phyloP scores from a whole-genome alignment of 2,888 invertebrate genomes.

The Gymnosoma rotundatum region DNA sequence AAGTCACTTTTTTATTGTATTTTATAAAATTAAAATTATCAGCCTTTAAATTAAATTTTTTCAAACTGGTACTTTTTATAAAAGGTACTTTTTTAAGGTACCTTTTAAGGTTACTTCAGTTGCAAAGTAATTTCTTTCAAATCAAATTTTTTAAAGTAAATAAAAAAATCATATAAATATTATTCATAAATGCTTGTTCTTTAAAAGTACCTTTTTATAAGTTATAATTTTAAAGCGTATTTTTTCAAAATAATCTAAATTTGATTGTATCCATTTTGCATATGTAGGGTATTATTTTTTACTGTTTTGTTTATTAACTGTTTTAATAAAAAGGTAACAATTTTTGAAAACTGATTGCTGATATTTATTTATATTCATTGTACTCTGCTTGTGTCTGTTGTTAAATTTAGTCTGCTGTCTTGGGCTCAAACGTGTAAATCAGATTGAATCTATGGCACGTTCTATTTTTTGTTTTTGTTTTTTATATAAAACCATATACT shows the following conservation, averaged over 20 bases:
- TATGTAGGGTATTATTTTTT: constrained; percentile 19
- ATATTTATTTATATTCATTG: constrained; percentile 42
- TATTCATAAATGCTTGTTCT: no score
- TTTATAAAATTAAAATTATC: no score
- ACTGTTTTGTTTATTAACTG: not conserved
- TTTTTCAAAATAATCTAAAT: no score
- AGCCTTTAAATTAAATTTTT: no score
- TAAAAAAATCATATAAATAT: no score
- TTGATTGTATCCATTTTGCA: no score
- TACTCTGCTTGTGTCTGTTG: not conserved
- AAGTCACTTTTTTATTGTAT: no score
- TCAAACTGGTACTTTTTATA: no score
- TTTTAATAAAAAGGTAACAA: constrained; percentile 52
- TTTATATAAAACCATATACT: not conserved
- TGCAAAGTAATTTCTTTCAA: not conserved
- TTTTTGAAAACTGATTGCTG: constrained; percentile 46
- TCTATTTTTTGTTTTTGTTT: constrained; percentile 26
- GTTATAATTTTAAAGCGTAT: no score
- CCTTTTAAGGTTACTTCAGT: not conserved
- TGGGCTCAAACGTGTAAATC: constrained; percentile 43
- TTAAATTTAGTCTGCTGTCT: constrained; percentile 35
- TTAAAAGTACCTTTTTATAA: no score
- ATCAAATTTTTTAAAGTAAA: no score
- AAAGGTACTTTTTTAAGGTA: not conserved
- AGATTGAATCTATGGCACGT: constrained; percentile 69